These are phyloP conservation scores for Alloplasta piceator DNA, from an alignment of 2,888 invertebrate species.

Conservation along the genomic window DNA sequence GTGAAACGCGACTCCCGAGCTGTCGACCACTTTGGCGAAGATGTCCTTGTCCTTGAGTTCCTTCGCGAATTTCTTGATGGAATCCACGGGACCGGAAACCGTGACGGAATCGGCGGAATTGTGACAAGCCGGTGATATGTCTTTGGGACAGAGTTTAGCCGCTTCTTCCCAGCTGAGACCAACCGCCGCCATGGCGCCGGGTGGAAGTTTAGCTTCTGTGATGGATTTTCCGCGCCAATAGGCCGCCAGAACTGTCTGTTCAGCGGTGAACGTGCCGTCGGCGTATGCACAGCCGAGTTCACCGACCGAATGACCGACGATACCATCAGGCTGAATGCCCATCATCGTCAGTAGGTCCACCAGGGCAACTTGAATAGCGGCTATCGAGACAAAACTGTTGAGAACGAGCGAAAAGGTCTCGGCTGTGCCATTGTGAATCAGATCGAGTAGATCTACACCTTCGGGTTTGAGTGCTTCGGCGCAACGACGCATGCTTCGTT, in stretches of 20 bases:
- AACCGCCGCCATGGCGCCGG: constrained; percentile 96
- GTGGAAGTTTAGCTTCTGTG: constrained; percentile 88
- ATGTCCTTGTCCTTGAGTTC: constrained; percentile 89
- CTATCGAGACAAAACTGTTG: constrained; percentile 96
- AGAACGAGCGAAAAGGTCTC: constrained; percentile 93
- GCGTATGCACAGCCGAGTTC: constrained; percentile 98
- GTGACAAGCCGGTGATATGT: constrained; percentile 95
- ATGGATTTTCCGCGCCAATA: constrained; percentile 96
- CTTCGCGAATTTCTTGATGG: constrained; percentile 89
- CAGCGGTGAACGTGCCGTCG: constrained; percentile 96
- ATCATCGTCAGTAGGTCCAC: constrained; percentile 92
- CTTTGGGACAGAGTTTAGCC: constrained; percentile 89
- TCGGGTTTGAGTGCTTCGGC: constrained; percentile 91
- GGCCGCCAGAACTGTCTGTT: constrained; percentile 96
- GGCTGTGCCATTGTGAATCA: constrained; percentile 91
- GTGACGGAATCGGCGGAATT: constrained; percentile 97
- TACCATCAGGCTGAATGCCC: constrained; percentile 95
- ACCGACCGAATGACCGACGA: constrained; percentile 97
- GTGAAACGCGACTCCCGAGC: constrained; percentile 97
- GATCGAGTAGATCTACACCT: constrained; percentile 92
- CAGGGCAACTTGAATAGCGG: constrained; percentile 98
- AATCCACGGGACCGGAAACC: constrained; percentile 93
- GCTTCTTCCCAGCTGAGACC: constrained; percentile 95
- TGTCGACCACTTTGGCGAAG: constrained; percentile 94
- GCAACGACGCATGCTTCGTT: constrained; percentile 90